Conservation (phyloP, 2,113 vertebrate species). For the Sphaerodactylus townsendi region DNA sequence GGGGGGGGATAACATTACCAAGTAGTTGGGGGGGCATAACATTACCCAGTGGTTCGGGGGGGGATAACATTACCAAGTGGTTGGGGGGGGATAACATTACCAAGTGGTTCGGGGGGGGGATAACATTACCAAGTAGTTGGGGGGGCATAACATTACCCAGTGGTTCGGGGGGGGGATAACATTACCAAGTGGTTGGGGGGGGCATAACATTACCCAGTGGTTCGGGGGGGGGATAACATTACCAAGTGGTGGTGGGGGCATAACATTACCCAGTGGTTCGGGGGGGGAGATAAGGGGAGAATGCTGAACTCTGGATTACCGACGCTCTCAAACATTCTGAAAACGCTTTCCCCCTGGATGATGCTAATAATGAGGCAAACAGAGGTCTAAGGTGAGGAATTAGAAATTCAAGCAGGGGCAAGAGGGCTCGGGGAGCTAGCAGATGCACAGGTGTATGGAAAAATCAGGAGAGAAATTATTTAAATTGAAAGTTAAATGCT, state of each 20-base stretch:
- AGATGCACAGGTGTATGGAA: constrained; percentile 29
- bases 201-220: constrained; percentile 17
- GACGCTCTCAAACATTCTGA: constrained; percentile 26
- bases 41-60: no score
- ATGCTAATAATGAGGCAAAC: constrained; percentile 61
- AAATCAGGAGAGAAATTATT: constrained; percentile 42
- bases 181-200: no score
- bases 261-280: no score
- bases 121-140: no score
- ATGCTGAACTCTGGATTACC: constrained; percentile 18
- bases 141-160: constrained; percentile 19
- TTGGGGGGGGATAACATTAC: constrained; percentile 26
- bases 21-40: no score
- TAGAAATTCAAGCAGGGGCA: constrained; percentile 66
- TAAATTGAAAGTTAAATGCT: constrained; percentile 4
- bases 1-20: constrained; percentile 34
- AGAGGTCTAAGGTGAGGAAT: constrained; percentile 70
- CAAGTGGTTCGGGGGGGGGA: no score
- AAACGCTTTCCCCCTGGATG: constrained; percentile 61
- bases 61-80: no score
- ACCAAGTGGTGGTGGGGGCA: constrained; percentile 38
- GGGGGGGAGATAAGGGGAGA: constrained; percentile 5
- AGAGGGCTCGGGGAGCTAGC: constrained; percentile 45
- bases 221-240: constrained; percentile 20
- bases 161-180: no score